Evolutionary conservation across 2,797 vertebrate species (phyloP).

Genomic region (Micrastur ruficollis): DNA sequence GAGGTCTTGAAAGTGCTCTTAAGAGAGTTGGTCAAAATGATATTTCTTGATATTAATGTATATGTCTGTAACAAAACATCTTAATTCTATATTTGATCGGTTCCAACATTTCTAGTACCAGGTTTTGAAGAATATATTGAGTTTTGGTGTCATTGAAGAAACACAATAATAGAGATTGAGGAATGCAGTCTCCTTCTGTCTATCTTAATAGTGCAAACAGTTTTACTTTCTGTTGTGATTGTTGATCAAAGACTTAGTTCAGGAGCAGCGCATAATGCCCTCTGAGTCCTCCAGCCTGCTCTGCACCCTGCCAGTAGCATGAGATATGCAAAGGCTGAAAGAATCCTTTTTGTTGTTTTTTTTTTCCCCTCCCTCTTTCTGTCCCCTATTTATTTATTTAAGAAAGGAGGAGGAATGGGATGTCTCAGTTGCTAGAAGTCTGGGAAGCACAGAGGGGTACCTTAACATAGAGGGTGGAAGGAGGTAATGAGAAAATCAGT

Average conservation of each 20-base stretch:
- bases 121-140: neutral
- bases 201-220: neutral
- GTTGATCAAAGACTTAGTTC: neutral
- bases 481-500: neutral
- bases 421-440: neutral
- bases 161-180: neutral
- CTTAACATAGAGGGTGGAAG: neutral
- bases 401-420: neutral
- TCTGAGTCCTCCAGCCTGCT: neutral
- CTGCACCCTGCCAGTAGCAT: neutral
- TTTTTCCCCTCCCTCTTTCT: neutral
- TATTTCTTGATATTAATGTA: neutral
- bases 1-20: neutral
- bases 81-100: neutral
- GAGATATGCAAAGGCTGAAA: neutral
- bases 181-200: neutral
- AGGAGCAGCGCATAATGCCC: neutral
- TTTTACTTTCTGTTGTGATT: neutral
- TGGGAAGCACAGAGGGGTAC: neutral
- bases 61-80: neutral
- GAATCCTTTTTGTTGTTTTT: too few species aligned
- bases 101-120: neutral
- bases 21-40: neutral
- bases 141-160: neutral
- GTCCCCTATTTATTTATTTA: neutral